Conservation (phyloP, 2,888 invertebrate genomes). For the Melanchra persicariae region DNA sequence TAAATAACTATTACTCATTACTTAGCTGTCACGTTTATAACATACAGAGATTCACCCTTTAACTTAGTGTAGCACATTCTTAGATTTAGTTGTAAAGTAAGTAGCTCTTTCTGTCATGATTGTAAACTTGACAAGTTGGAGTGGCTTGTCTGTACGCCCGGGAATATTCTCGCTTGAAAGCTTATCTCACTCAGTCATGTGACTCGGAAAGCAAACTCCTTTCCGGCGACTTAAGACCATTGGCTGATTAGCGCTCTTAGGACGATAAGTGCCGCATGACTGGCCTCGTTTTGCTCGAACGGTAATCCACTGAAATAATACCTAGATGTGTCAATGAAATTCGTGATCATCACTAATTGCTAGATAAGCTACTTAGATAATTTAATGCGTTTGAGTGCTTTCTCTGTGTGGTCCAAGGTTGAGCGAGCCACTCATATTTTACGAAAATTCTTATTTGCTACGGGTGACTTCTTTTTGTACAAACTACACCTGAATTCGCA, state of each 20-base stretch:
- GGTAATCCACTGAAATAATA: constrained; percentile 55
- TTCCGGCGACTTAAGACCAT: constrained; percentile 43
- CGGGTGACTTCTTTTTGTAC: neutral
- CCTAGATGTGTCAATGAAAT: constrained; percentile 46
- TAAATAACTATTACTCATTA: no score
- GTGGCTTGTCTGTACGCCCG: constrained; percentile 42
- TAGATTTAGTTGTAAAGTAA: constrained; percentile 21
- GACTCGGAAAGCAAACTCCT: constrained; percentile 52
- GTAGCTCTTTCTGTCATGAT: constrained; percentile 28
- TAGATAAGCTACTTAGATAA: constrained; percentile 49
- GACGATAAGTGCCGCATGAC: constrained; percentile 54
- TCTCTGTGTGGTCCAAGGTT: constrained; percentile 21
- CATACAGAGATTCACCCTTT: neutral
- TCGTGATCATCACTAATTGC: constrained; percentile 44
- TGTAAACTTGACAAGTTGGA: constrained; percentile 55
- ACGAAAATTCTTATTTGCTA: neutral
- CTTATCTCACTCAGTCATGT: constrained; percentile 56
- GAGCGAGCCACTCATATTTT: neutral
- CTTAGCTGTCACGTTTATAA: neutral
- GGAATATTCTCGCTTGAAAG: constrained; percentile 47
- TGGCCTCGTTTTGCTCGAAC: constrained; percentile 44
- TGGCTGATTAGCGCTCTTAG: constrained; percentile 57
- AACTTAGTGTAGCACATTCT: constrained; percentile 7
- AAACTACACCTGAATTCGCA: constrained; percentile 11
- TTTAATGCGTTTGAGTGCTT: constrained; percentile 38